phyloP scores from a whole-genome alignment of 2,888 invertebrate species.

The Drosophila cognata region DNA sequence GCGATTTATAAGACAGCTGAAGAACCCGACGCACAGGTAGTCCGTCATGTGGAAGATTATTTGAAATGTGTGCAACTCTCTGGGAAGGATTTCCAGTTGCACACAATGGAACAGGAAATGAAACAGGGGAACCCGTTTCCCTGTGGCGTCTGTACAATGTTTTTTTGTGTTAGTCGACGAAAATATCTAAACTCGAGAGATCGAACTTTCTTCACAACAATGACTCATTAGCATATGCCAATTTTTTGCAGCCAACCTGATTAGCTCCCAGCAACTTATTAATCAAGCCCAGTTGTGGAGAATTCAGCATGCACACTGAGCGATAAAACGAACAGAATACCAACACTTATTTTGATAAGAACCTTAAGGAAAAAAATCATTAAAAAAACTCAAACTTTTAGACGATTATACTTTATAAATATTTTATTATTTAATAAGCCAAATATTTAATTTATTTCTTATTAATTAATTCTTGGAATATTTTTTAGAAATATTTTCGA shows the following conservation, averaged over 20 bases:
- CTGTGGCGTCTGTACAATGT: constrained; percentile 54
- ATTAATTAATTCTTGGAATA: neutral
- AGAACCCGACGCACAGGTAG: constrained; percentile 14
- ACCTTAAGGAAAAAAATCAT: neutral
- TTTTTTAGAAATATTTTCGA: neutral
- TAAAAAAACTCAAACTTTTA: neutral
- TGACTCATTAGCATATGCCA: constrained; percentile 66
- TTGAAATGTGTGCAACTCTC: constrained; percentile 34
- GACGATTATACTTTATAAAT: neutral
- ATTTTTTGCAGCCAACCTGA: constrained; percentile 47
- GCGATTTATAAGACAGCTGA: constrained; percentile 42
- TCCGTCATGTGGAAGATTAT: constrained; percentile 35
- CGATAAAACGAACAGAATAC: neutral
- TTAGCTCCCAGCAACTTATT: constrained; percentile 57
- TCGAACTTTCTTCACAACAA: constrained; percentile 63
- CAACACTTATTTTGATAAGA: neutral
- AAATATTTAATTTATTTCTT: neutral
- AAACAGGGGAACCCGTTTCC: constrained; percentile 30
- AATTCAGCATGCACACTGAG: constrained; percentile 28
- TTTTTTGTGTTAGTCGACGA: constrained; percentile 45
- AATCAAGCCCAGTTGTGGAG: constrained; percentile 35
- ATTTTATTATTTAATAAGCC: neutral
- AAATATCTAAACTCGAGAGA: constrained; percentile 39
- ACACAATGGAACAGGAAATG: constrained; percentile 27
- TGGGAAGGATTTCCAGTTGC: constrained; percentile 11